A percentile compares a stretch with the other conserved stretches of the same genome.
Conservation (phyloP, 1,140 invertebrate species). For the Drosophila kohkoa region DNA sequence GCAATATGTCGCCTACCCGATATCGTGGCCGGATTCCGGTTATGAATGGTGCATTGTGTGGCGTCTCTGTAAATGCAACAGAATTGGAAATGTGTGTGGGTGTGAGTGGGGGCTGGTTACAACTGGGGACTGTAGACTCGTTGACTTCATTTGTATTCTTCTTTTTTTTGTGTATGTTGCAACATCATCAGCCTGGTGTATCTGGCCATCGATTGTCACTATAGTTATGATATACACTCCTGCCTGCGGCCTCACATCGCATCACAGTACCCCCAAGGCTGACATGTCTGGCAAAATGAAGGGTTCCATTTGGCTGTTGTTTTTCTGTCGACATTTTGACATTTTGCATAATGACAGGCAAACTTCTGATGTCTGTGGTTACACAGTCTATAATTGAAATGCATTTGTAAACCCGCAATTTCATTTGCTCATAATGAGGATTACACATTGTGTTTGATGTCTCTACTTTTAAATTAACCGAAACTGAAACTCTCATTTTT, state of each 20-base stretch:
- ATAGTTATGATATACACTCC: constrained; percentile 57
- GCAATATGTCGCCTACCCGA: constrained; percentile 89
- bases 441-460: background rate
- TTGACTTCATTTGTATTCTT: background rate
- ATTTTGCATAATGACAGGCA: constrained; percentile 41
- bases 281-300: constrained; percentile 39
- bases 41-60: constrained; percentile 89
- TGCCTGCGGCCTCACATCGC: constrained; percentile 6
- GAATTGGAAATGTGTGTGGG: constrained; percentile 3
- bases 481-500: background rate
- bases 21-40: constrained; percentile 90
- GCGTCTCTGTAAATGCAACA: constrained; percentile 87
- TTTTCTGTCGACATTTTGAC: constrained; percentile 27
- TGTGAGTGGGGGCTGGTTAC: constrained; percentile 1
- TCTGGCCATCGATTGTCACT: constrained; percentile 64
- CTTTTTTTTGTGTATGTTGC: constrained; percentile 5
- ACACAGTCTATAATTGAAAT: constrained; percentile 50
- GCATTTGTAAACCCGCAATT: constrained; percentile 27
- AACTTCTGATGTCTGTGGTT: constrained; percentile 42
- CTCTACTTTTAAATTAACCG: background rate
- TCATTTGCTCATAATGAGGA: background rate
- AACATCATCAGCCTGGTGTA: background rate
- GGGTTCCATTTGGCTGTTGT: background rate
- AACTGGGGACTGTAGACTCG: background rate
- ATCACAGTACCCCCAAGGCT: constrained; percentile 14